A percentile compares a stretch with the other conserved stretches of the same genome.
These are phyloP conservation scores for Silurus meridionalis DNA, from an alignment of 2,113 vertebrate species.

Conservation along the genomic window DNA sequence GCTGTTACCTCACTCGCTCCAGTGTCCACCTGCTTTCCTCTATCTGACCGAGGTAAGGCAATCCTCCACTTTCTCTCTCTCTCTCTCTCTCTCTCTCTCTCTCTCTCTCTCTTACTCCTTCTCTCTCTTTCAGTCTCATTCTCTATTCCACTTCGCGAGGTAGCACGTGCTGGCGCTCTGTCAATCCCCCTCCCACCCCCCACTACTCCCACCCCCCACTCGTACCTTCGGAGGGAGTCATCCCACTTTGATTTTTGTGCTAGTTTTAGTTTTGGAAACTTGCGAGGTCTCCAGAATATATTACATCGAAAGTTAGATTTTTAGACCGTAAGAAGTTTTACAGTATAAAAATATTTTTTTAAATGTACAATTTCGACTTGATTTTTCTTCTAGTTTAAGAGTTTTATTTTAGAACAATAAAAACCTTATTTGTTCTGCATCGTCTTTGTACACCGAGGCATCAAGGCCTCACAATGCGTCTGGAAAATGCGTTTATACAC, in stretches of 20 bases:
- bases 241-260: constrained; percentile 20
- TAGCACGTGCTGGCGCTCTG: constrained; percentile 51
- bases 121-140: constrained; percentile 1
- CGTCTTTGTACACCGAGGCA: background rate
- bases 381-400: background rate
- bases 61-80: constrained; percentile 28
- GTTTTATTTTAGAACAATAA: background rate
- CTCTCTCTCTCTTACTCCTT: constrained; percentile 23
- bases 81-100: constrained; percentile 20
- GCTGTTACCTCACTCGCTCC: constrained; percentile 90
- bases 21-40: constrained; percentile 92
- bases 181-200: constrained; percentile 32
- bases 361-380: background rate
- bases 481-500: too few relatives aligned
- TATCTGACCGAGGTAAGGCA: constrained; percentile 85
- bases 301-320: background rate
- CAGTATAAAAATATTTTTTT: background rate
- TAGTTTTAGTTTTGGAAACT: background rate
- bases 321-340: background rate
- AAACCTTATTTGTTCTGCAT: background rate
- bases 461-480: background rate
- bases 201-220: constrained; percentile 34
- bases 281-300: background rate
- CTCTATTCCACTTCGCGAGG: constrained; percentile 35
- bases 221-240: constrained; percentile 36